Percentiles rank a stretch among this genome's conserved stretches.
Evolutionary conservation across 1,140 invertebrate species (phyloP).

Genomic region (Teleogryllus occipitalis): DNA sequence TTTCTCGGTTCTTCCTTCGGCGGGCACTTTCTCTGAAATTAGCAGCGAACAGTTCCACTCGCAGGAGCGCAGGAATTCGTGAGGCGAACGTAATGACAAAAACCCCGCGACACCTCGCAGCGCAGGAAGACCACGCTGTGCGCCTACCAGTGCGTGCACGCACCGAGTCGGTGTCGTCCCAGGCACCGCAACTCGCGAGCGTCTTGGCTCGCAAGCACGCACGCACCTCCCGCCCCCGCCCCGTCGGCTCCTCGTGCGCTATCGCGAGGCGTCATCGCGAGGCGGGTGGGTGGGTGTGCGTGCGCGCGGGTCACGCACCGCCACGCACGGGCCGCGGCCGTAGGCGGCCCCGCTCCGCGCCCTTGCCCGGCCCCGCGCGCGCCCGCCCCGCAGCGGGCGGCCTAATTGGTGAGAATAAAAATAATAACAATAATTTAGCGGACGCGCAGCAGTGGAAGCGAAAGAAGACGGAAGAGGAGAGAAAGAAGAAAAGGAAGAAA

Average conservation of each 20-base stretch:
- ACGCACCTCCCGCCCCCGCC: not conserved
- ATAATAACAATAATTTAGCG: conserved; percentile 1
- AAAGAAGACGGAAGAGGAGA: not conserved
- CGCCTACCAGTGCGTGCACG: too few relatives aligned
- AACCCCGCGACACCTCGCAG: not conserved
- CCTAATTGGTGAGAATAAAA: conserved; percentile 5
- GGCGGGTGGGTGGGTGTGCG: not conserved
- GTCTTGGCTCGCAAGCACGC: not conserved
- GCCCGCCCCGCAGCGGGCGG: too few relatives aligned
- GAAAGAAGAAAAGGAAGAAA: not conserved
- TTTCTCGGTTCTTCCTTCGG: too few relatives aligned
- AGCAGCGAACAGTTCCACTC: too few relatives aligned
- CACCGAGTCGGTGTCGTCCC: not conserved
- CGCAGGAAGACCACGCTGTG: not conserved
- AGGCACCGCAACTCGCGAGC: too few relatives aligned
- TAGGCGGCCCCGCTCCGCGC: not conserved
- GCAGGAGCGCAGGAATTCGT: too few relatives aligned
- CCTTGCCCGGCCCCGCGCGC: not conserved
- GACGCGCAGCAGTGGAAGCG: not conserved
- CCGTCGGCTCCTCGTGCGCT: not conserved
- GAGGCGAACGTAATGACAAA: too few relatives aligned
- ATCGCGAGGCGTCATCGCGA: not conserved
- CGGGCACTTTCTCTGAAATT: too few relatives aligned
- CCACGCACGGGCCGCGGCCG: not conserved
- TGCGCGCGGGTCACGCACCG: not conserved